Evolutionary conservation across 2,797 vertebrate genomes (phyloP).

Genomic region (Poliocrania exsul): DNA sequence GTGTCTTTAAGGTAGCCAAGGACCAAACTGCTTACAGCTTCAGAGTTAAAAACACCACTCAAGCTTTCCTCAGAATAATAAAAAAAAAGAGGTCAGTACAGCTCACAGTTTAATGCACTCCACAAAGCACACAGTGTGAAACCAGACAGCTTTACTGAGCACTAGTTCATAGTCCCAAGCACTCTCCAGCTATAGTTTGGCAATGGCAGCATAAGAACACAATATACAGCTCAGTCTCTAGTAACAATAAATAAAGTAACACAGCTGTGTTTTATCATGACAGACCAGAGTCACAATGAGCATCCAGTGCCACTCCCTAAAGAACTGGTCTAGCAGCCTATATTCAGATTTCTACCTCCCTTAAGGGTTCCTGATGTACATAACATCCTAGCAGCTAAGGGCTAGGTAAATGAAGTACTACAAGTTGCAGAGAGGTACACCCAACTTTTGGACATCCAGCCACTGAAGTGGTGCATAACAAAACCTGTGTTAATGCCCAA

Average conservation of each 20-base stretch:
- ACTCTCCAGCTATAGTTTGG: not conserved
- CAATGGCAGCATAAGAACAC: not conserved
- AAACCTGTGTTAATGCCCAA: not conserved
- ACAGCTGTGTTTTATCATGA: not conserved
- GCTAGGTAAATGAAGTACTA: not conserved
- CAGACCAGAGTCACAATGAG: not conserved
- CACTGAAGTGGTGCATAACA: not conserved
- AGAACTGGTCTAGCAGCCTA: not conserved
- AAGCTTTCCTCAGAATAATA: not conserved
- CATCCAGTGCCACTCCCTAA: not conserved
- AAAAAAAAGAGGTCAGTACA: not conserved
- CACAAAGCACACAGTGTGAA: not conserved
- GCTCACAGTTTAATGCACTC: not conserved
- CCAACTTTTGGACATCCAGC: not conserved
- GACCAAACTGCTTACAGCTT: not conserved
- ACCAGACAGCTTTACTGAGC: not conserved
- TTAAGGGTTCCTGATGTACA: not conserved
- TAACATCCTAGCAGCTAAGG: not conserved
- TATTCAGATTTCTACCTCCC: not conserved
- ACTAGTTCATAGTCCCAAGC: not conserved
- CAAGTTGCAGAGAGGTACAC: not conserved
- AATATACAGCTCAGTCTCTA: not conserved
- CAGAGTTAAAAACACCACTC: not conserved
- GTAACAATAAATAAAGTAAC: not conserved
- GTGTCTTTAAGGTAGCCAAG: not conserved